Percentiles rank a stretch among this genome's conserved stretches.
phyloP scores from a whole-genome alignment of 1,140 invertebrate species.

The Aphelinus certus region DNA sequence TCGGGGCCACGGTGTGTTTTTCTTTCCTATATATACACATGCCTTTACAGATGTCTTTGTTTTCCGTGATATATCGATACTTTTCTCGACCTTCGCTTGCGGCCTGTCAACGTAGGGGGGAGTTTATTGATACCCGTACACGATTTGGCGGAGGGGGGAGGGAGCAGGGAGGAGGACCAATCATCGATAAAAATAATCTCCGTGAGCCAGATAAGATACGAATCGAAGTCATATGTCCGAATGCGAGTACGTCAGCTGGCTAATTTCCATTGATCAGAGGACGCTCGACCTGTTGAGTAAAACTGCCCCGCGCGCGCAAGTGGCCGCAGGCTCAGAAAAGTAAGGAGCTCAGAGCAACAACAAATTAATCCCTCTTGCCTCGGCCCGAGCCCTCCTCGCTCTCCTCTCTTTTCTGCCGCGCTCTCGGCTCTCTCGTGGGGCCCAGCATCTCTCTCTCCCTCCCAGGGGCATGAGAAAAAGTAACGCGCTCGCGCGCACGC shows the following conservation, averaged over 20 bases:
- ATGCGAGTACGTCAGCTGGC: no score
- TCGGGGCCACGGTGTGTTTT: not conserved
- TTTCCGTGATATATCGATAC: conserved; percentile 1
- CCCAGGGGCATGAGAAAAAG: conserved; percentile 12
- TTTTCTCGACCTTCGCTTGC: not conserved
- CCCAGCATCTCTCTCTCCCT: not conserved
- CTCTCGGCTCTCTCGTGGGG: not conserved
- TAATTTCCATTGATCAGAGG: no score
- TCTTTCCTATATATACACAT: not conserved
- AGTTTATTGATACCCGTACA: no score
- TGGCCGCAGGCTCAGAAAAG: not conserved
- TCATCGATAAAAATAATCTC: no score
- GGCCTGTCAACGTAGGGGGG: not conserved
- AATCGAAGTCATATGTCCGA: no score
- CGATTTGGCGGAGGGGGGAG: no score
- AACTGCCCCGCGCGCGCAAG: no score
- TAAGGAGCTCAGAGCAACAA: conserved; percentile 13
- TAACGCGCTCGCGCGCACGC: conserved; percentile 5
- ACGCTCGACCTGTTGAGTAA: no score
- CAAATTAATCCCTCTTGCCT: conserved; percentile 12
- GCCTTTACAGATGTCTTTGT: not conserved
- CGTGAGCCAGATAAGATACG: no score
- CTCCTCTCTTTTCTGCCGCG: not conserved
- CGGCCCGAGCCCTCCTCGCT: not conserved
- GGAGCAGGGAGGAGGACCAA: no score